These are phyloP conservation scores for Typhlichthys eigenmanni DNA, from an alignment of 2,797 vertebrate genomes.

Conservation along the genomic window DNA sequence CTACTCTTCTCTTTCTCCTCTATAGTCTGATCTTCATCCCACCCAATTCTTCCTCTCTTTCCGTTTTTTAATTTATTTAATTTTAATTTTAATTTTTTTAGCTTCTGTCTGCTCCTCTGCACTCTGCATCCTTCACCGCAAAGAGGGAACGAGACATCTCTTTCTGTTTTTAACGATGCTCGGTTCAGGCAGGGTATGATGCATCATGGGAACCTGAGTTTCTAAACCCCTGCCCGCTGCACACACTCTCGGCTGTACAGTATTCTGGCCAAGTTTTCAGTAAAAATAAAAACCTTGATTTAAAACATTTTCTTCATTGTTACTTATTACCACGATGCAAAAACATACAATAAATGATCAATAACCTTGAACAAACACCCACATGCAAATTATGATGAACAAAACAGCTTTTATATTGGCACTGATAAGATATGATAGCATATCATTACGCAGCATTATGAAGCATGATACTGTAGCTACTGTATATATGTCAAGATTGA, in stretches of 20 bases:
- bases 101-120: constrained; percentile 47
- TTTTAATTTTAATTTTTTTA: constrained; percentile 23
- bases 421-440: too few species aligned
- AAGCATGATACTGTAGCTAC: too few species aligned
- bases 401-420: too few species aligned
- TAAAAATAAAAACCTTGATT: constrained; percentile 77
- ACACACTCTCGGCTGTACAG: constrained; percentile 77
- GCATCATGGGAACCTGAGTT: constrained; percentile 67
- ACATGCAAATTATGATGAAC: too few species aligned
- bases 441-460: too few species aligned
- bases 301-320: constrained; percentile 54
- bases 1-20: constrained; percentile 78
- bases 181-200: constrained; percentile 71
- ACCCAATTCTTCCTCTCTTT: constrained; percentile 28
- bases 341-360: neutral
- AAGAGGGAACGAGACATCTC: constrained; percentile 55
- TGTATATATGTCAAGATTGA: too few species aligned
- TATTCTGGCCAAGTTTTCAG: constrained; percentile 82
- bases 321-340: constrained; percentile 26
- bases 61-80: too few species aligned
- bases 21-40: constrained; percentile 63
- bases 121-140: constrained; percentile 58
- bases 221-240: constrained; percentile 52
- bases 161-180: constrained; percentile 67
- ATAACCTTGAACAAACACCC: too few species aligned